These are phyloP conservation scores for Sapajus apella DNA, from an alignment of 2,113 vertebrate species.

Conservation along the genomic window DNA sequence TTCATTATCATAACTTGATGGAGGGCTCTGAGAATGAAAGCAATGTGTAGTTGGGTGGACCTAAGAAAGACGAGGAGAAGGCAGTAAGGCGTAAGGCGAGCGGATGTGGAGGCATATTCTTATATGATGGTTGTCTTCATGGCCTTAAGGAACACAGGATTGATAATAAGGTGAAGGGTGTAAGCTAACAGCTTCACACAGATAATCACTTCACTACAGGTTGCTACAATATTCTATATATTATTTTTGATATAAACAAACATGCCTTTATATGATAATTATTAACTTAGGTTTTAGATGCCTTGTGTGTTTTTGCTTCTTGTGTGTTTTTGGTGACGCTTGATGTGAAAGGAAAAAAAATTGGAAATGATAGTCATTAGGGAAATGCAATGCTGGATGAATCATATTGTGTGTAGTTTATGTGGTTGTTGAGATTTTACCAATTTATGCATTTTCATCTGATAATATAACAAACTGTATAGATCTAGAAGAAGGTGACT, in stretches of 20 bases:
- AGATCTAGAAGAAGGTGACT: neutral
- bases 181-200: neutral
- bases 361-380: neutral
- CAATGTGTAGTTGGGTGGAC: neutral
- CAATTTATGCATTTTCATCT: neutral
- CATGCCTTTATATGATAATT: neutral
- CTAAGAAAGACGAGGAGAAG: neutral
- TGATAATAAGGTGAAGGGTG: neutral
- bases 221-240: neutral
- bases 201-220: neutral
- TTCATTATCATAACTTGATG: neutral
- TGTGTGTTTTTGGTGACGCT: neutral
- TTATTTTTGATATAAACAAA: neutral
- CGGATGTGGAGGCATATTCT: neutral
- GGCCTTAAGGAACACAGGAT: neutral
- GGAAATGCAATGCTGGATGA: neutral
- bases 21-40: neutral
- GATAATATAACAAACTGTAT: neutral
- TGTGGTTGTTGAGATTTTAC: neutral
- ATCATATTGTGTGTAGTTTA: neutral
- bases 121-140: neutral
- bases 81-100: fast-evolving
- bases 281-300: neutral
- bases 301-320: neutral
- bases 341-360: neutral